Evolutionary conservation across 2,888 invertebrate species (phyloP), one percentile per base, ranked within the genome.

Genomic region (Parthenolecanium corni): DNA sequence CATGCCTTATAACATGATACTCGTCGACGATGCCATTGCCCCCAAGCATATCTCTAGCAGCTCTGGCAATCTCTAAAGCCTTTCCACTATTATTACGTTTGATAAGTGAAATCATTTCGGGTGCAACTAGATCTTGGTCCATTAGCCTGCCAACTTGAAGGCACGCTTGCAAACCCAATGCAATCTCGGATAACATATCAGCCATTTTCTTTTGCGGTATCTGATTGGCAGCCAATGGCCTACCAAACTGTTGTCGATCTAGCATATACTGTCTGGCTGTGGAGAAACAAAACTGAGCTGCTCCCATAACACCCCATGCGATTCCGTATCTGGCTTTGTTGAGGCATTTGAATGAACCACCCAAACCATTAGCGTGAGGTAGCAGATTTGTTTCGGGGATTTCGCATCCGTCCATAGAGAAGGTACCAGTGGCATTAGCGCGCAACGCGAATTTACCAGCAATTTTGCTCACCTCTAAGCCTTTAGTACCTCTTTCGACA

Each of bases 11-110:
- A 52, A 98, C 77, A 72, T 98, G 96, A 74, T 97, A 98, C 74
- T 98, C 98, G 76, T 98, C 98, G 57, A 87, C 85, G 69, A 98
- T 89, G n/a, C 98, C 98, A 75, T 98, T 98, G 5, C 91, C 98
- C 14, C 98, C 98, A 3, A 98, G 79, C 85, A 97, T 93, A 73
- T 98, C 98, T 68, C 98, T 79, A 23, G 91, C 88, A 36, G 72
- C 73, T 69, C 97, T 80, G 1, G 89, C 95, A 69, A 97, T 94
- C 49, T 94, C 92, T 68, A 98, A 76, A 0, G 97, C 84, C 76
- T 97, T 98, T 1, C 89, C 91, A 68, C 94, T 88, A 67, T 88
- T 93, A 75, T 98, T 98, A 65, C 96, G 80, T 76, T 98, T 98
- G 64, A 99, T 79, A 70, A 99, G 72, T 0, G 95, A 96, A 69